Evolutionary conservation across 2,888 invertebrate species (phyloP).

Genomic region (Aproaerema taeniolella): DNA sequence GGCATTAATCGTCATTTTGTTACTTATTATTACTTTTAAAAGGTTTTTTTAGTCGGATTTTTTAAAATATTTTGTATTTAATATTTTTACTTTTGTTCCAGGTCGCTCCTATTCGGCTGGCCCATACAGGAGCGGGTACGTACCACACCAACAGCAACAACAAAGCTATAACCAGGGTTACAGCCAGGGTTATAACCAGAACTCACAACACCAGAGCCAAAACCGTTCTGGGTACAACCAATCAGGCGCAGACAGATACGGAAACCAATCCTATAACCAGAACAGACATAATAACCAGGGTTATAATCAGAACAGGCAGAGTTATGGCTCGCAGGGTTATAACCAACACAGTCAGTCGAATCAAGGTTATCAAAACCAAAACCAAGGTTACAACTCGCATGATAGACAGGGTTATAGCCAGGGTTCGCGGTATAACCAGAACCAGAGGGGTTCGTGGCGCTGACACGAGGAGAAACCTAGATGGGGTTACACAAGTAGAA

Average conservation of each 20-base stretch:
- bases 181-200: conserved; percentile 26
- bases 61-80: no score
- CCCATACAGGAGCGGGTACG: conserved; percentile 56
- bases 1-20: no score
- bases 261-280: conserved; percentile 21
- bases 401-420: conserved; percentile 16
- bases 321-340: background rate
- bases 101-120: conserved; percentile 58
- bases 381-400: conserved; percentile 25
- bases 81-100: no score
- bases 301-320: conserved; percentile 10
- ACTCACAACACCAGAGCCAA: conserved; percentile 15
- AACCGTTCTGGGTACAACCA: conserved; percentile 17
- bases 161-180: conserved; percentile 25
- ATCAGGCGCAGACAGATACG: conserved; percentile 15
- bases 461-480: no score
- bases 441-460: conserved; percentile 16
- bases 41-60: no score
- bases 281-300: conserved; percentile 20
- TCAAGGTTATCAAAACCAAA: conserved; percentile 18
- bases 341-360: conserved; percentile 1
- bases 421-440: conserved; percentile 21
- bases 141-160: conserved; percentile 27
- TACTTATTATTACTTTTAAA: no score
- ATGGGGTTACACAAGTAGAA: no score